phyloP scores from a whole-genome alignment of 2,797 vertebrate species.

The Leuciscus waleckii region DNA sequence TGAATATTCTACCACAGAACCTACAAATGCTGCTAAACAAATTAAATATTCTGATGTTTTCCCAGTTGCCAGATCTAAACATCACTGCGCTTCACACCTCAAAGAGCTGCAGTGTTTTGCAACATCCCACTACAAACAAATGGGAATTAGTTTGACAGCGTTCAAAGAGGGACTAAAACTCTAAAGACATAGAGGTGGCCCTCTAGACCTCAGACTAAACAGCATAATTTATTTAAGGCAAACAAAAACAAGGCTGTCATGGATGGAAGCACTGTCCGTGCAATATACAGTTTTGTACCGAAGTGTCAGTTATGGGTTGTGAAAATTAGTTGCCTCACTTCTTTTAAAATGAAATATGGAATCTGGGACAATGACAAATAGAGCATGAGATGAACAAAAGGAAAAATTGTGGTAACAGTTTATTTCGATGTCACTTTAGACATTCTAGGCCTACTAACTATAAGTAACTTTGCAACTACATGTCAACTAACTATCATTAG shows the following conservation, averaged over 20 bases:
- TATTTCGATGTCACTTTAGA: no score
- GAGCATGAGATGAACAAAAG: not conserved
- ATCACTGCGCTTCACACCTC: not conserved
- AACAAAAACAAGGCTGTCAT: not conserved
- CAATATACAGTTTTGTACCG: not conserved
- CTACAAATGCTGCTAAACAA: not conserved
- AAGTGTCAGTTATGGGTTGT: not conserved
- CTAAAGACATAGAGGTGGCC: not conserved
- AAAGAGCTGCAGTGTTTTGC: slow-evolving; percentile 3
- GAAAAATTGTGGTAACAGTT: not conserved
- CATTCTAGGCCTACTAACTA: no score
- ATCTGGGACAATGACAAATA: not conserved
- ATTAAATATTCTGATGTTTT: not conserved
- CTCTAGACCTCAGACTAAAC: slow-evolving; percentile 1
- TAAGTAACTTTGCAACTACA: no score
- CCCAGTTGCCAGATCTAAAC: not conserved
- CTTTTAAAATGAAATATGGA: not conserved
- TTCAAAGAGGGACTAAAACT: not conserved
- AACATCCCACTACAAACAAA: not conserved
- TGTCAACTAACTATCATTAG: no score
- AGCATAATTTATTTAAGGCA: not conserved
- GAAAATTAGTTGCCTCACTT: not conserved
- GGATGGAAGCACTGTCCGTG: not conserved
- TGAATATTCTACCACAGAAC: not conserved
- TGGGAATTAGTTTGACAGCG: not conserved